phyloP scores from a whole-genome alignment of 2,113 vertebrate genomes.

The Panthera leo region DNA sequence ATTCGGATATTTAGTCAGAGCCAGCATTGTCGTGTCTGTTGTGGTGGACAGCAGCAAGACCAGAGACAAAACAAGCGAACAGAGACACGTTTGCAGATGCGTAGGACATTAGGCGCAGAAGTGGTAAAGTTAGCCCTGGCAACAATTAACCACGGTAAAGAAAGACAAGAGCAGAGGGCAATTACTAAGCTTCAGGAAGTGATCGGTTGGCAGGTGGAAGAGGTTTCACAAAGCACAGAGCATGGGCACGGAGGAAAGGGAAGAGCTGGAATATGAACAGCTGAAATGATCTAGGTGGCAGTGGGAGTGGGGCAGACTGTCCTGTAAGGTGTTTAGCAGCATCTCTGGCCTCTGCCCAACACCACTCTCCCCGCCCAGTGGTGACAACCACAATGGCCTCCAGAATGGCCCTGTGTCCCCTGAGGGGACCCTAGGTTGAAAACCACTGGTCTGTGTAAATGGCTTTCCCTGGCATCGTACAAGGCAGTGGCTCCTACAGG shows the following conservation, averaged over 20 bases:
- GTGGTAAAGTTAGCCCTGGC: not conserved
- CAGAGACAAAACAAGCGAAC: not conserved
- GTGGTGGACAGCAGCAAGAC: not conserved
- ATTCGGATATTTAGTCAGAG: not conserved
- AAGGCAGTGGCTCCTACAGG: not conserved
- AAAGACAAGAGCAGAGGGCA: not conserved
- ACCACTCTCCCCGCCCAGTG: not conserved
- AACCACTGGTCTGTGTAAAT: not conserved
- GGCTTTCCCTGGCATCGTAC: not conserved
- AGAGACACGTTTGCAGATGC: not conserved
- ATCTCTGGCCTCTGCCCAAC: not conserved
- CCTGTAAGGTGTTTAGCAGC: not conserved
- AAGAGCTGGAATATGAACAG: not conserved
- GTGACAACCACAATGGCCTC: not conserved
- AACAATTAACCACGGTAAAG: not conserved
- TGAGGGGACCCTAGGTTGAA: not conserved
- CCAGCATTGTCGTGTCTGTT: not conserved
- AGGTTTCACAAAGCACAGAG: not conserved
- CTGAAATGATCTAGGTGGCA: not conserved
- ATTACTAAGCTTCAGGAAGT: not conserved
- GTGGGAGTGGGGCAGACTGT: not conserved
- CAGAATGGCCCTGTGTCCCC: not conserved
- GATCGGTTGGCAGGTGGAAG: not conserved
- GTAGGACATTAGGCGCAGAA: not conserved
- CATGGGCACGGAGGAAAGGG: not conserved